phyloP scores from a whole-genome alignment of 2,888 invertebrate species.

The Yponomeuta sedellus region DNA sequence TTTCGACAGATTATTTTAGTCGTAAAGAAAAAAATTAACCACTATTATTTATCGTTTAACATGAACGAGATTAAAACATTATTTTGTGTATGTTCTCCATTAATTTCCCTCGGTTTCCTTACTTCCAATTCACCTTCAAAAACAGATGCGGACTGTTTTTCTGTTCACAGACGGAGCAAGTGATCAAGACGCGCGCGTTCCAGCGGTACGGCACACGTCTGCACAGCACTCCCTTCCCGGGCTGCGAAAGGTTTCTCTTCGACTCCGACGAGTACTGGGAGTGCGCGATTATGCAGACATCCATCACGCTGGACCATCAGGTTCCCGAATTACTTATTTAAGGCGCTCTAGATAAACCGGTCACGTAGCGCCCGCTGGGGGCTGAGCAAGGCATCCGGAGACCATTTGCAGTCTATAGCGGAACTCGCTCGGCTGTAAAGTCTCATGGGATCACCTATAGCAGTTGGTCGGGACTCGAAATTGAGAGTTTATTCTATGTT shows the following conservation, averaged over 20 bases:
- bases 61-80: too few relatives aligned
- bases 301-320: conserved; percentile 84
- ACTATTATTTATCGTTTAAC: too few relatives aligned
- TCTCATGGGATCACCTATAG: neutral
- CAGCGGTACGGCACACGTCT: conserved; percentile 51
- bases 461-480: neutral
- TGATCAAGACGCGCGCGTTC: conserved; percentile 55
- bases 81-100: too few relatives aligned
- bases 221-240: conserved; percentile 77
- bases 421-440: neutral
- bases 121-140: neutral
- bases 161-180: conserved; percentile 46
- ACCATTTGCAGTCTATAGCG: neutral
- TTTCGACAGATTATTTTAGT: too few relatives aligned
- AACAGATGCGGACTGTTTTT: neutral
- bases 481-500: neutral
- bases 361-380: neutral
- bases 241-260: conserved; percentile 78
- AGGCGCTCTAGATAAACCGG: conserved; percentile 3
- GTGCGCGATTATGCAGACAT: conserved; percentile 82
- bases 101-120: neutral
- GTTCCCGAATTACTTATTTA: conserved; percentile 31
- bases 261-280: conserved; percentile 84
- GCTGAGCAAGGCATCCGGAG: neutral
- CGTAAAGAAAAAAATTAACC: too few relatives aligned